These are phyloP conservation scores for Cheilosia pagana DNA, from an alignment of 2,888 invertebrate species.

Conservation along the genomic window DNA sequence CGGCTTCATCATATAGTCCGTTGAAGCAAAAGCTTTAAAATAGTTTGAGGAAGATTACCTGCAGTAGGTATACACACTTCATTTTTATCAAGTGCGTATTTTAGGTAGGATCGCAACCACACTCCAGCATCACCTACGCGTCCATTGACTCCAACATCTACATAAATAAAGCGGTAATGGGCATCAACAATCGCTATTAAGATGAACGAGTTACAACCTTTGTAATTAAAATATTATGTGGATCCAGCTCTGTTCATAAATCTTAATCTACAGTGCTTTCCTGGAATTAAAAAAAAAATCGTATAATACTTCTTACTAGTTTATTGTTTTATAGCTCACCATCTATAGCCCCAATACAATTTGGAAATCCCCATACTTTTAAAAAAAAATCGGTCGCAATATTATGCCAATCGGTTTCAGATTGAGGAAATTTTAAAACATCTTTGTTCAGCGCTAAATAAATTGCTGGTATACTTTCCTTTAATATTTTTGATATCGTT, in stretches of 20 bases:
- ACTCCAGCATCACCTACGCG: slow-evolving; percentile 17
- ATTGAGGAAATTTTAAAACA: neutral
- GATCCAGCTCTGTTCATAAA: slow-evolving; percentile 8
- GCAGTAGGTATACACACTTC: slow-evolving; percentile 12
- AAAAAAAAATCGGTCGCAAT: neutral
- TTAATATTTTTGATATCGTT: slow-evolving; percentile 7
- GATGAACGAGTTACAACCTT: slow-evolving; percentile 1
- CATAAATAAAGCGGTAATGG: slow-evolving; percentile 18
- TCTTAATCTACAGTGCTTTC: slow-evolving; percentile 4
- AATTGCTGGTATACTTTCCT: slow-evolving; percentile 10
- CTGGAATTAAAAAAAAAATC: slow-evolving; percentile 4
- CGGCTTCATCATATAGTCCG: slow-evolving; percentile 10
- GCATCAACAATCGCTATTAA: slow-evolving; percentile 17
- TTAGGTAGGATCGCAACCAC: neutral
- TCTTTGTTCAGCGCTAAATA: slow-evolving; percentile 10
- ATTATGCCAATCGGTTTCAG: slow-evolving; percentile 4
- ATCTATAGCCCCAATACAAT: slow-evolving; percentile 10
- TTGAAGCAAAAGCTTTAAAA: slow-evolving; percentile 12
- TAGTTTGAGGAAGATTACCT: slow-evolving; percentile 1
- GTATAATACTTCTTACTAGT: neutral
- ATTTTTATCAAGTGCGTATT: slow-evolving; percentile 6
- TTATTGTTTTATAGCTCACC: slow-evolving; percentile 8
- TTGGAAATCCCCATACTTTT: slow-evolving; percentile 12
- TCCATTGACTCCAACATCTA: slow-evolving; percentile 12
- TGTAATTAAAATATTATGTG: slow-evolving; percentile 1